Evolutionary conservation across 2,888 invertebrate genomes (phyloP).

Genomic region (Tetragonisca angustula): DNA sequence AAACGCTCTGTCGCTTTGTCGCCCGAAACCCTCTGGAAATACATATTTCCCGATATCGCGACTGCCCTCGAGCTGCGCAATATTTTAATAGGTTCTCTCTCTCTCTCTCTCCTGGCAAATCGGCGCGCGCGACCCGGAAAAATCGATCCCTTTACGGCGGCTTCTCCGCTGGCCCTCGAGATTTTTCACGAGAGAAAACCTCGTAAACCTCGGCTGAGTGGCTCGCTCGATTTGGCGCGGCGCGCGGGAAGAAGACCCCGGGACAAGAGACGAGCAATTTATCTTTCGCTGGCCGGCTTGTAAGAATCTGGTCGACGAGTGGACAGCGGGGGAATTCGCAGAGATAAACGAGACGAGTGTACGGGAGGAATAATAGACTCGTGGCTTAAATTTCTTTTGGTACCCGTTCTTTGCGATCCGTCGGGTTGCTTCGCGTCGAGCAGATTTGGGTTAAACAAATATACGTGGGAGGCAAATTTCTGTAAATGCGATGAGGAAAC

Average conservation of each 20-base stretch:
- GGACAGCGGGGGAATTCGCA: constrained; percentile 13
- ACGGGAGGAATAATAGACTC: neutral
- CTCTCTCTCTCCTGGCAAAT: no score
- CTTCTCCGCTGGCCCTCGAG: constrained; percentile 1
- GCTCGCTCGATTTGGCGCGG: constrained; percentile 42
- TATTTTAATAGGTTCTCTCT: constrained; percentile 18
- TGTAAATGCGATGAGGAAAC: no score
- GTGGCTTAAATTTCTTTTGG: no score
- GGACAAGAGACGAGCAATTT: constrained; percentile 47
- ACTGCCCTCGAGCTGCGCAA: neutral
- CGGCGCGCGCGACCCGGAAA: constrained; percentile 7
- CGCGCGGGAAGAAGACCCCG: constrained; percentile 22
- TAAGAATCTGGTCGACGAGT: neutral
- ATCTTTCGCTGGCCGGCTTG: constrained; percentile 31
- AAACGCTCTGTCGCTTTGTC: no score
- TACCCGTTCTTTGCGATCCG: no score
- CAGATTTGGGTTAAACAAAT: no score
- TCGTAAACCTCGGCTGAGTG: constrained; percentile 44
- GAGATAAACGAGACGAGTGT: neutral
- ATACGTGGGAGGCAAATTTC: no score
- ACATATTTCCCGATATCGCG: constrained; percentile 4
- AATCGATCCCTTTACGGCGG: constrained; percentile 25
- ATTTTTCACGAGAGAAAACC: constrained; percentile 41
- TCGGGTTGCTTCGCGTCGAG: no score
- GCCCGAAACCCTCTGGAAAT: neutral